Evolutionary conservation across 2,113 vertebrate species (phyloP).

Genomic region (Equus przewalskii): DNA sequence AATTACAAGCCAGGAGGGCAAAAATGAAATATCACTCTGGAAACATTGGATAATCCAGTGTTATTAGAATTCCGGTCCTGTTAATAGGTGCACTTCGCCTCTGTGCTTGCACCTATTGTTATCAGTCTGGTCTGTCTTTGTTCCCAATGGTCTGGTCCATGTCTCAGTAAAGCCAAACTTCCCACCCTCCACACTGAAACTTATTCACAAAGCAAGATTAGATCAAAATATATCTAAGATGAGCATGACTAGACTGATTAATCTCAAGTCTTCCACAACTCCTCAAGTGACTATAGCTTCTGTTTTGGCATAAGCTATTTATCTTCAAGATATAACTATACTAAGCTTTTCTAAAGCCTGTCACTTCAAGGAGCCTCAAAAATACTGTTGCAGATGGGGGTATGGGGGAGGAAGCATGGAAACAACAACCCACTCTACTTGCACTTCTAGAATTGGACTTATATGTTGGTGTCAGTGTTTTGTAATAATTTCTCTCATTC

Average conservation of each 20-base stretch:
- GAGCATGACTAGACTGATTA: conserved; percentile 34
- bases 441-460: conserved; percentile 50
- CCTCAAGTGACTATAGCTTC: conserved; percentile 15
- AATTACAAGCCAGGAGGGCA: conserved; percentile 2
- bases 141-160: not conserved
- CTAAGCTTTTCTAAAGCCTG: conserved; percentile 65
- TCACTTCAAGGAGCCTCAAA: conserved; percentile 46
- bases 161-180: conserved; percentile 14
- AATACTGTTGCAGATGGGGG: conserved; percentile 18
- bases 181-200: not conserved
- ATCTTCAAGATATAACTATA: conserved; percentile 59
- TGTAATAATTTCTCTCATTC: conserved; percentile 49
- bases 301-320: conserved; percentile 62
- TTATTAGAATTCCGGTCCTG: conserved; percentile 15
- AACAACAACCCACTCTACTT: not conserved
- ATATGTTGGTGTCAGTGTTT: conserved; percentile 20
- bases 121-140: not conserved
- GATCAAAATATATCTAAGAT: conserved; percentile 57
- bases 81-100: not conserved
- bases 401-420: not conserved
- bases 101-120: not conserved
- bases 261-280: conserved; percentile 56
- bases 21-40: conserved; percentile 41
- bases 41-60: not conserved
- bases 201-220: not conserved